These are phyloP conservation scores for Eupithecia centaureata DNA, from an alignment of 2,888 invertebrate genomes.

Conservation along the genomic window DNA sequence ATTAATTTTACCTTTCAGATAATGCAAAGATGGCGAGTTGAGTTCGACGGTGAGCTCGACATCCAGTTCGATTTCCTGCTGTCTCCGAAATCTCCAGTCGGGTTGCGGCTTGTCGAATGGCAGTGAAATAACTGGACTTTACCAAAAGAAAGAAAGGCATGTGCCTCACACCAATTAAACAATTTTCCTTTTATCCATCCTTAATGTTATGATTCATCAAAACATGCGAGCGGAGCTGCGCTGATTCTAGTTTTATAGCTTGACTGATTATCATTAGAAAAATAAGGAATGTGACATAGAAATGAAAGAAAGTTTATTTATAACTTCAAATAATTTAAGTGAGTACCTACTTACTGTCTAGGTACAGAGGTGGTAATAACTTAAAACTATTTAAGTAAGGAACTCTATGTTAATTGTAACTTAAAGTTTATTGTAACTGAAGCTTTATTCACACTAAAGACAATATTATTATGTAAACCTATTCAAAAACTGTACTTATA, in stretches of 20 bases:
- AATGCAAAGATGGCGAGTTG: constrained; percentile 88
- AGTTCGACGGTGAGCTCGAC: constrained; percentile 87
- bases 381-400: too few species aligned
- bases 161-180: background rate
- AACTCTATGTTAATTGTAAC: background rate
- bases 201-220: background rate
- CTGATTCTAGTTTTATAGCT: background rate
- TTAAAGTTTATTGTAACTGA: constrained; percentile 33
- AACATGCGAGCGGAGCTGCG: background rate
- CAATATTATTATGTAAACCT: constrained; percentile 31
- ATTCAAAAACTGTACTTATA: background rate
- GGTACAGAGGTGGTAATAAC: too few species aligned
- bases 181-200: background rate
- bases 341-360: too few species aligned
- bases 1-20: constrained; percentile 78
- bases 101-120: constrained; percentile 86
- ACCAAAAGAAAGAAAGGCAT: background rate
- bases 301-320: too few species aligned
- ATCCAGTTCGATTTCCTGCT: constrained; percentile 92
- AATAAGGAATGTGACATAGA: constrained; percentile 19
- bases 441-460: constrained; percentile 52
- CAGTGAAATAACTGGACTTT: constrained; percentile 42
- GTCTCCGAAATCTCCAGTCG: constrained; percentile 89
- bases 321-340: too few species aligned
- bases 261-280: constrained; percentile 35